phyloP scores from a whole-genome alignment of 2,888 invertebrate genomes.

The Aquatica leii region DNA sequence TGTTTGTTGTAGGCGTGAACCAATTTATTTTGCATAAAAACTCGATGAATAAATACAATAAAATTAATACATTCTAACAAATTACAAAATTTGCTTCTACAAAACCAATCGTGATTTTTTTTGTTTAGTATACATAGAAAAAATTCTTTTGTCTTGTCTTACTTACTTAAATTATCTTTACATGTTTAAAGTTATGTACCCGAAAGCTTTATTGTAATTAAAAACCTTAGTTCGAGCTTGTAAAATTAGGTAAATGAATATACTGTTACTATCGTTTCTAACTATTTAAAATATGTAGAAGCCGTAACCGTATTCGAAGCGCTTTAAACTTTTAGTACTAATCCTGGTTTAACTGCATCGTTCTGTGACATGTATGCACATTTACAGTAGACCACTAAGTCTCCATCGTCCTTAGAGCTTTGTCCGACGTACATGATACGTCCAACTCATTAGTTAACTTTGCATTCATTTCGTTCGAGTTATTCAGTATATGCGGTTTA shows the following conservation, averaged over 20 bases:
- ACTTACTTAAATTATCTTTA: too few species aligned
- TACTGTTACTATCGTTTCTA: not conserved
- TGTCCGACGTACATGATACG: not conserved
- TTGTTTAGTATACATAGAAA: too few species aligned
- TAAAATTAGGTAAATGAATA: conserved; percentile 1
- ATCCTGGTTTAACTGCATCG: conserved; percentile 15
- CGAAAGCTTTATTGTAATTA: too few species aligned
- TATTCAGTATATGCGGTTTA: not conserved
- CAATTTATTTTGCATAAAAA: too few species aligned
- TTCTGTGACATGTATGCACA: conserved; percentile 10
- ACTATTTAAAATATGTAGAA: conserved; percentile 14
- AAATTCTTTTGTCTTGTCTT: too few species aligned
- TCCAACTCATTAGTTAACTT: conserved; percentile 4
- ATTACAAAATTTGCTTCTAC: too few species aligned
- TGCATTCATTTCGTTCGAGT: not conserved
- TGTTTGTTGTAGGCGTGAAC: too few species aligned
- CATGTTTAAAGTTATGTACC: too few species aligned
- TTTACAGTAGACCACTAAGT: conserved; percentile 11
- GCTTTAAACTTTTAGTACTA: conserved; percentile 14
- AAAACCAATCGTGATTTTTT: too few species aligned
- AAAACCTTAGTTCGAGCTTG: too few species aligned
- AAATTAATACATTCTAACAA: too few species aligned
- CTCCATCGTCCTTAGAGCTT: conserved; percentile 7
- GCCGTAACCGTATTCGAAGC: not conserved
- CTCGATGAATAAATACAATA: too few species aligned